Conservation (phyloP, 1,140 invertebrate genomes). For the Steinernema khuongi region DNA sequence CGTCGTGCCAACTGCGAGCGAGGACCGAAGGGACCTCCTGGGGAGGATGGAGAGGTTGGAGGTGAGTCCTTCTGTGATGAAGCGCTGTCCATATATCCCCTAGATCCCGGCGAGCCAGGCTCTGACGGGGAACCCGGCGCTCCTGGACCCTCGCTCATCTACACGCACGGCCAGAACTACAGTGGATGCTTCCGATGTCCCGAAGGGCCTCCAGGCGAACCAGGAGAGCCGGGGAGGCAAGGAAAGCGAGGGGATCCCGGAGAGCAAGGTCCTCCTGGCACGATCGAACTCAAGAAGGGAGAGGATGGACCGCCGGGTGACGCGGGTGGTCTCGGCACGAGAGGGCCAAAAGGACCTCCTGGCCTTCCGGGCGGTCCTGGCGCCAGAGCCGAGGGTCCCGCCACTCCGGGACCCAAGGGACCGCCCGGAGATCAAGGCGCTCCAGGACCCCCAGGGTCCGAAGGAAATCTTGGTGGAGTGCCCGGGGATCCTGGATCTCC, state of each 20-base stretch:
- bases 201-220: background rate
- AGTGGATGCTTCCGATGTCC: background rate
- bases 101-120: background rate
- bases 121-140: background rate
- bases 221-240: background rate
- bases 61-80: background rate
- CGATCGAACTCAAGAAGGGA: background rate
- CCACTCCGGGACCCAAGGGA: background rate
- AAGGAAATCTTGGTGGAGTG: background rate
- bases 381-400: background rate
- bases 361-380: background rate
- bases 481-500: background rate
- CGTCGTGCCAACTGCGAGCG: background rate
- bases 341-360: background rate
- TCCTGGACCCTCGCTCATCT: background rate
- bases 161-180: background rate
- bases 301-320: background rate
- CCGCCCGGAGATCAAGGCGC: background rate
- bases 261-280: background rate
- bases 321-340: background rate
- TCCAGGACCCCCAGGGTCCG: background rate
- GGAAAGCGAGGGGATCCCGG: background rate
- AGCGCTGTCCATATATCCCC: background rate
- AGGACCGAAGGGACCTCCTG: background rate
- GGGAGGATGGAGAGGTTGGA: background rate